Evolutionary conservation across 2,888 invertebrate species (phyloP), one percentile per base, ranked within the genome.

Genomic region (Iphiclides podalirius): DNA sequence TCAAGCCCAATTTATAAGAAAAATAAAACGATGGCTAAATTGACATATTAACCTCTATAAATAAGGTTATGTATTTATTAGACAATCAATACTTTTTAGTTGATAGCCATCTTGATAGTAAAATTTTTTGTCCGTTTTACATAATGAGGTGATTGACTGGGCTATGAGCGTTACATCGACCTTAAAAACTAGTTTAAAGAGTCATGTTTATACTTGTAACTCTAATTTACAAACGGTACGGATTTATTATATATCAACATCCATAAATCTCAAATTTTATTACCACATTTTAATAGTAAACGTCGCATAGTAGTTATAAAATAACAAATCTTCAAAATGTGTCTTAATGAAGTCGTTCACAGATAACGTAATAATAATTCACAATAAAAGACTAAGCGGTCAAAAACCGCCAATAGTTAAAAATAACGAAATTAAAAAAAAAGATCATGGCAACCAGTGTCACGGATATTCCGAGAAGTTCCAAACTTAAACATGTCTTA

Each of bases 381-480:
- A 31, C 31, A 11, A 4, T 1, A 31, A 31, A 31, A 31, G 2
- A 3, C 3, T 11, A 31, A 31, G 4, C 12, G 4, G 31, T 12
- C 31, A 4, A 4, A 11, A 31, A 11, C 31, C 12, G 47, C 12
- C 41, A 41, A 17, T n/a, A 41, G 13, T 37, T 39, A 16, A 50
- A 63, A 67, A 72, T 67, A 60, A 67, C 62, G 65, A 83, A 74
- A 82, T 83, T 63, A 52, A 59, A 68, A 67, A 72, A 70, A 69
- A 70, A 65, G 59, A 54, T 59, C 58, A 57, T 57, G 55, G 58
- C 58, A 62, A 60, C 68, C 61, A 66, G 71, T 71, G 74, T 73
- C 73, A 71, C 54, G 69, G 67, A 67, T 66, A 68, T 82, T 82
- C 84, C 67, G 52, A 77, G 83, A 83, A 83, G 58, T 66, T 61